A percentile compares a stretch with the other conserved stretches of the same genome.
phyloP scores from a whole-genome alignment of 2,888 invertebrate species.

The Epistrophe grossulariae region DNA sequence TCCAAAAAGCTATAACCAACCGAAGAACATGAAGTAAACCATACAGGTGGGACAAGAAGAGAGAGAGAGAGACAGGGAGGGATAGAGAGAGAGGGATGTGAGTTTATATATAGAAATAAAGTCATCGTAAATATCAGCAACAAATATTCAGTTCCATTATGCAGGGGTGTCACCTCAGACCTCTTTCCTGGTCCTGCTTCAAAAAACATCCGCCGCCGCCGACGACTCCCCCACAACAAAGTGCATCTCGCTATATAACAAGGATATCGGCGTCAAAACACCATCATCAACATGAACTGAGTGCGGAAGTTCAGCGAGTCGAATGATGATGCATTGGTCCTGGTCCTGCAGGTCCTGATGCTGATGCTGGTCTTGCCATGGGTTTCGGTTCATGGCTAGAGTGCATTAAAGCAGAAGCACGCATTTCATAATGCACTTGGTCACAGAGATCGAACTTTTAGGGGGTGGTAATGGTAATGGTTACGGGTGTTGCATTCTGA shows the following conservation, averaged over 20 bases:
- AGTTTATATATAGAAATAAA: conserved; percentile 13
- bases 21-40: conserved; percentile 62
- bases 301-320: conserved; percentile 77
- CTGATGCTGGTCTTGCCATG: neutral
- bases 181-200: neutral
- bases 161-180: conserved; percentile 66
- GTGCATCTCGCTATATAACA: conserved; percentile 57
- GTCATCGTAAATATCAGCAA: conserved; percentile 71
- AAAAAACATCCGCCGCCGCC: neutral
- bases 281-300: conserved; percentile 73
- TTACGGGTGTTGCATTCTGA: conserved; percentile 25
- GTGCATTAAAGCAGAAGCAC: conserved; percentile 77
- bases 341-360: neutral
- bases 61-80: neutral
- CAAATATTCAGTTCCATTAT: conserved; percentile 74
- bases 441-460: conserved; percentile 59
- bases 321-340: conserved; percentile 77
- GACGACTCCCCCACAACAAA: conserved; percentile 36
- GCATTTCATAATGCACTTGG: conserved; percentile 75
- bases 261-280: conserved; percentile 66
- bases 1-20: conserved; percentile 47
- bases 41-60: conserved; percentile 59
- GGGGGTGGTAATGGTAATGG: conserved; percentile 21
- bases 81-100: neutral
- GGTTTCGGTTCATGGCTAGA: conserved; percentile 22